Evolutionary conservation across 2,113 vertebrate species (phyloP).

Genomic region (Pelvicachromis taeniatus): DNA sequence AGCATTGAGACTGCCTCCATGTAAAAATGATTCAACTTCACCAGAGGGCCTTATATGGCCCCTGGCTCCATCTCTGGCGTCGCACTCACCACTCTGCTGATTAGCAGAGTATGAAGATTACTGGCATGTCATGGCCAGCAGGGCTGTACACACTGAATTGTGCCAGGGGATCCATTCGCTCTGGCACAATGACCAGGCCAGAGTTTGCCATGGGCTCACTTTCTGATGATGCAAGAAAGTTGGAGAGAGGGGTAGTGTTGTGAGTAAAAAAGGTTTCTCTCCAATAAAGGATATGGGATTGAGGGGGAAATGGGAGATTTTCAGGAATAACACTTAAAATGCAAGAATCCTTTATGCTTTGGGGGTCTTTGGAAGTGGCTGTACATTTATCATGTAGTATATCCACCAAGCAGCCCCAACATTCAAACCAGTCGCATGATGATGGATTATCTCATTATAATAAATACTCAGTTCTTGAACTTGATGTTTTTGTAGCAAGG

Average conservation of each 20-base stretch:
- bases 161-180: conserved; percentile 25
- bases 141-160: background rate
- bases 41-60: background rate
- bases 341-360: background rate
- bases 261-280: conserved; percentile 3
- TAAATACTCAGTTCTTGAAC: background rate
- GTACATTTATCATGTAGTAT: background rate
- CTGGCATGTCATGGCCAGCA: conserved; percentile 4
- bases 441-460: background rate
- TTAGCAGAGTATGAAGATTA: conserved; percentile 24
- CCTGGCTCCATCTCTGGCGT: conserved; percentile 1
- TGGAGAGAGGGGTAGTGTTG: background rate
- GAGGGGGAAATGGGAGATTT: background rate
- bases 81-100: background rate
- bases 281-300: background rate
- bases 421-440: background rate
- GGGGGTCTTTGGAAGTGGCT: background rate
- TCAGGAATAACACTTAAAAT: background rate
- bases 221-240: conserved; percentile 31
- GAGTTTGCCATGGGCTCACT: conserved; percentile 13
- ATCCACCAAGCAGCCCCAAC: background rate
- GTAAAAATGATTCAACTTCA: conserved; percentile 10
- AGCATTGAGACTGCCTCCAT: background rate
- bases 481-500: background rate
- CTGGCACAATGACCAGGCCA: conserved; percentile 4